These are phyloP conservation scores for Drosophila paramelanica DNA, from an alignment of 2,888 invertebrate species.

Conservation along the genomic window DNA sequence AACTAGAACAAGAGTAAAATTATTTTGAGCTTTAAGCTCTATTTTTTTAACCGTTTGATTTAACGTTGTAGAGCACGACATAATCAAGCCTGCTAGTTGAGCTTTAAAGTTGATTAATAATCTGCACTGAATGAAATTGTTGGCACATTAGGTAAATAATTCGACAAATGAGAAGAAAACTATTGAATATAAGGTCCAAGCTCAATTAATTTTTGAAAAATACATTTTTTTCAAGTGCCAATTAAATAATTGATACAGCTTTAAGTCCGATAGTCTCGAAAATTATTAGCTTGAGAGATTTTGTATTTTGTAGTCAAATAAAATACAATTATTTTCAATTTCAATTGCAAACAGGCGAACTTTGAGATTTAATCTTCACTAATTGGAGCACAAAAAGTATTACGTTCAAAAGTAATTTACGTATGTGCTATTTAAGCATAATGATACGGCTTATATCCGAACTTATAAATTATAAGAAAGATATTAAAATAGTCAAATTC, in stretches of 20 bases:
- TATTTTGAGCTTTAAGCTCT: not conserved
- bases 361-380: not conserved
- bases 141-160: no score
- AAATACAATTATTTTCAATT: no score
- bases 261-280: no score
- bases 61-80: no score
- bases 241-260: not conserved
- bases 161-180: no score
- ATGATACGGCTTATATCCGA: not conserved
- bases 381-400: not conserved
- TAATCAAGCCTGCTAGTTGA: not conserved
- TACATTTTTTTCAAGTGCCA: no score
- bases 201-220: no score
- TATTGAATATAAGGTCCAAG: no score
- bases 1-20: no score
- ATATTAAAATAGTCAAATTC: not conserved
- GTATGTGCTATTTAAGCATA: constrained; percentile 4
- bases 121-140: not conserved
- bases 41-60: not conserved
- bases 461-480: constrained; percentile 9
- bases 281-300: no score
- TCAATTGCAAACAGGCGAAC: no score
- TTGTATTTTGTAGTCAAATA: no score
- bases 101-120: not conserved
- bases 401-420: not conserved